Evolutionary conservation across 2,797 vertebrate species (phyloP).

Genomic region (Distichodus sexfasciatus): DNA sequence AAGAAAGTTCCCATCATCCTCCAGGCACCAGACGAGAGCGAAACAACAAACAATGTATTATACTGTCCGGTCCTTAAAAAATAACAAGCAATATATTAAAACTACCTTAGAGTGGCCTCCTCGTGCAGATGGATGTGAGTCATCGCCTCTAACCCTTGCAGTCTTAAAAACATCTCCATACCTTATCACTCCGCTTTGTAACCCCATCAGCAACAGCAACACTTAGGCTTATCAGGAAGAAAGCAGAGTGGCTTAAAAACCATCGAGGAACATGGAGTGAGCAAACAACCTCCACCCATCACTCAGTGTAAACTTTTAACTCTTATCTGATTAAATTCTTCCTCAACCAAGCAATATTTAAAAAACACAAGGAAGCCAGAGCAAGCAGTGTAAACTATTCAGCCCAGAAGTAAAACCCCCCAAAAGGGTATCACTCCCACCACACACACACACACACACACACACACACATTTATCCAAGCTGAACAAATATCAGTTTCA

Average conservation of each 20-base stretch:
- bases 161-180: not conserved
- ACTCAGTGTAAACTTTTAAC: conserved; percentile 38
- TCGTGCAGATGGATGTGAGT: no score
- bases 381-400: conserved; percentile 14
- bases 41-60: no score
- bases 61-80: no score
- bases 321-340: conserved; percentile 49
- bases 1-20: no score
- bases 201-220: conserved; percentile 68
- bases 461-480: not conserved
- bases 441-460: conserved; percentile 8
- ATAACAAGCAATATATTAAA: no score
- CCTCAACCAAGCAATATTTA: conserved; percentile 28
- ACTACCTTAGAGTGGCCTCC: no score
- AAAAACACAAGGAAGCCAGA: not conserved
- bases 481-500: not conserved
- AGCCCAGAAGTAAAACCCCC: not conserved
- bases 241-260: conserved; percentile 60
- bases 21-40: no score
- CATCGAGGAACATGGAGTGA: conserved; percentile 44
- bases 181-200: conserved; percentile 1
- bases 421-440: not conserved
- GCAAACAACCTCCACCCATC: conserved; percentile 51
- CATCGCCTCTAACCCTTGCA: not conserved
- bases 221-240: conserved; percentile 64